Percentiles rank a stretch among this genome's conserved stretches.
Conservation (phyloP, 2,888 invertebrate species). For the Thymelicus sylvestris region DNA sequence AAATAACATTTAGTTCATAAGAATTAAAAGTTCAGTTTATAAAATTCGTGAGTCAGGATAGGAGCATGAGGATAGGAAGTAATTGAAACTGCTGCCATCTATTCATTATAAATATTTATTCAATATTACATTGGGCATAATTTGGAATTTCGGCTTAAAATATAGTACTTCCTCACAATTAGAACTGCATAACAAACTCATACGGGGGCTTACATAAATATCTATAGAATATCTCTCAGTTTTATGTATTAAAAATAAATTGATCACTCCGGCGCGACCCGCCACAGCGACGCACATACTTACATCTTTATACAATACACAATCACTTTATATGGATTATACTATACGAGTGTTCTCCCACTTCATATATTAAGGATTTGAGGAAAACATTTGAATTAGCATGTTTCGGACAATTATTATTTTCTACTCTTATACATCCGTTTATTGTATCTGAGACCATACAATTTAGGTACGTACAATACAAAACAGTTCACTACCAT, state of each 20-base stretch:
- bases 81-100: conserved; percentile 40
- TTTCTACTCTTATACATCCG: too few relatives aligned
- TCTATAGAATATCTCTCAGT: conserved; percentile 23
- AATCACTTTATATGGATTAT: neutral
- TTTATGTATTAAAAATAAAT: conserved; percentile 36
- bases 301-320: conserved; percentile 27
- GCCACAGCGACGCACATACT: conserved; percentile 2
- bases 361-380: too few relatives aligned
- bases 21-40: too few relatives aligned
- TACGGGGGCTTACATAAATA: conserved; percentile 34
- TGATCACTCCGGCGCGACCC: conserved; percentile 30
- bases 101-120: conserved; percentile 83
- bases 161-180: conserved; percentile 42
- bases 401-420: too few relatives aligned
- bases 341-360: too few relatives aligned
- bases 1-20: too few relatives aligned
- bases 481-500: too few relatives aligned
- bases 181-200: conserved; percentile 41
- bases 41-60: too few relatives aligned
- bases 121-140: conserved; percentile 79
- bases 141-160: conserved; percentile 70
- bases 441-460: too few relatives aligned
- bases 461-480: too few relatives aligned
- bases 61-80: conserved; percentile 36
- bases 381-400: too few relatives aligned